Percentiles rank a stretch among this genome's conserved stretches.
These are phyloP conservation scores for Malacosoma neustria DNA, from an alignment of 2,888 invertebrate genomes.

Conservation along the genomic window DNA sequence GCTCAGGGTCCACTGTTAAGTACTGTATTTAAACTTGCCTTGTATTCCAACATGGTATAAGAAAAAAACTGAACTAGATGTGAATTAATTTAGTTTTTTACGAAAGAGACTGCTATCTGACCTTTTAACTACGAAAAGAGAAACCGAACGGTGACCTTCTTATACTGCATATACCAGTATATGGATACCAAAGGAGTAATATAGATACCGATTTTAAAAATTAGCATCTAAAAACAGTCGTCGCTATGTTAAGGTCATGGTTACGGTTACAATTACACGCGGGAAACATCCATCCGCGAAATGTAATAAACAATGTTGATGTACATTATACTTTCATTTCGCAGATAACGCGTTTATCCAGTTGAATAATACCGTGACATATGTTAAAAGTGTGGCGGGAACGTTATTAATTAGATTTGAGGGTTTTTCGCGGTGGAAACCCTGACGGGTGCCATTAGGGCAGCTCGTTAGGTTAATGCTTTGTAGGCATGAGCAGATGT, in stretches of 20 bases:
- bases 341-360: conserved; percentile 50
- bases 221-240: conserved; percentile 4
- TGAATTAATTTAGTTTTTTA: too few species aligned
- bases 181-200: too few species aligned
- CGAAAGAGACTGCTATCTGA: too few species aligned
- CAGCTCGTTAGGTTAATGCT: conserved; percentile 70
- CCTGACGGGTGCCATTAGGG: conserved; percentile 63
- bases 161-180: too few species aligned
- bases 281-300: background rate
- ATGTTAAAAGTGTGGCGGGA: conserved; percentile 49
- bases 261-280: background rate
- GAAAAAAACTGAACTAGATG: too few species aligned
- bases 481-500: conserved; percentile 62
- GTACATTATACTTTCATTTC: conserved; percentile 36
- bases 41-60: too few species aligned
- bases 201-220: conserved; percentile 2
- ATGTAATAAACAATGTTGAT: conserved; percentile 10
- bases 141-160: too few species aligned
- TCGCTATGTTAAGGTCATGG: conserved; percentile 11
- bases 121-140: too few species aligned
- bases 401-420: conserved; percentile 59
- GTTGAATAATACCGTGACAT: conserved; percentile 51
- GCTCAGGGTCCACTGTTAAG: too few species aligned
- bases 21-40: too few species aligned
- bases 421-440: conserved; percentile 48